These are phyloP conservation scores for Listronotus oregonensis DNA, from an alignment of 1,140 invertebrate genomes.

Conservation along the genomic window DNA sequence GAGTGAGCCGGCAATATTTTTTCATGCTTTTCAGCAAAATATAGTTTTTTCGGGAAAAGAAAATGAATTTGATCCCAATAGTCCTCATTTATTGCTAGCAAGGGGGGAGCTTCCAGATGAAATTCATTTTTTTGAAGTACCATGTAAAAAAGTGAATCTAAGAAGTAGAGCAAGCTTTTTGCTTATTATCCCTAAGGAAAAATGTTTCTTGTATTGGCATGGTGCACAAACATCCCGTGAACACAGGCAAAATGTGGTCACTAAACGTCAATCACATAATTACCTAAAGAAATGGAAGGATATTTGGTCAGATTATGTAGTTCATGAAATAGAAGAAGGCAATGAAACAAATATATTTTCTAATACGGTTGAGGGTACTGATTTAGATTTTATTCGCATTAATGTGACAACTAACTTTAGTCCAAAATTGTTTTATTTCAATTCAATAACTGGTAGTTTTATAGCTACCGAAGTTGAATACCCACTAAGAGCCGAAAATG, in stretches of 20 bases:
- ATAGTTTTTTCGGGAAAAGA: conserved; percentile 34
- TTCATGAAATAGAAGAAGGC: conserved; percentile 24
- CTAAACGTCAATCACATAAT: background rate
- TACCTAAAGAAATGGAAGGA: conserved; percentile 8
- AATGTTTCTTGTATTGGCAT: conserved; percentile 34
- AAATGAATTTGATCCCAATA: conserved; percentile 24
- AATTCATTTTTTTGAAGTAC: conserved; percentile 43
- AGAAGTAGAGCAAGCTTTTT: conserved; percentile 40
- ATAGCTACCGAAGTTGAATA: conserved; percentile 40
- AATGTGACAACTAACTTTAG: conserved; percentile 23
- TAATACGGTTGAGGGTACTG: conserved; percentile 12
- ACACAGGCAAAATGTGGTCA: conserved; percentile 17
- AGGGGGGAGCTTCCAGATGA: conserved; percentile 40
- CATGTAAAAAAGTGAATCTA: conserved; percentile 30
- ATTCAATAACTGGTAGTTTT: conserved; percentile 39
- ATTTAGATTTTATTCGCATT: conserved; percentile 21
- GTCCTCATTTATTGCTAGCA: conserved; percentile 35
- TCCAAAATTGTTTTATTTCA: conserved; percentile 43
- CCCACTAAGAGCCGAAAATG: conserved; percentile 25
- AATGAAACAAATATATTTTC: conserved; percentile 29
- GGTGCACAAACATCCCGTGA: conserved; percentile 16
- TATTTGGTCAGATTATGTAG: conserved; percentile 21
- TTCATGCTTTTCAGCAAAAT: conserved; percentile 32
- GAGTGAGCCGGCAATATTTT: conserved; percentile 42
- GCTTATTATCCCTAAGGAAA: conserved; percentile 25